These are phyloP conservation scores for Brachyptera risi DNA, from an alignment of 2,888 invertebrate species.

Conservation along the genomic window DNA sequence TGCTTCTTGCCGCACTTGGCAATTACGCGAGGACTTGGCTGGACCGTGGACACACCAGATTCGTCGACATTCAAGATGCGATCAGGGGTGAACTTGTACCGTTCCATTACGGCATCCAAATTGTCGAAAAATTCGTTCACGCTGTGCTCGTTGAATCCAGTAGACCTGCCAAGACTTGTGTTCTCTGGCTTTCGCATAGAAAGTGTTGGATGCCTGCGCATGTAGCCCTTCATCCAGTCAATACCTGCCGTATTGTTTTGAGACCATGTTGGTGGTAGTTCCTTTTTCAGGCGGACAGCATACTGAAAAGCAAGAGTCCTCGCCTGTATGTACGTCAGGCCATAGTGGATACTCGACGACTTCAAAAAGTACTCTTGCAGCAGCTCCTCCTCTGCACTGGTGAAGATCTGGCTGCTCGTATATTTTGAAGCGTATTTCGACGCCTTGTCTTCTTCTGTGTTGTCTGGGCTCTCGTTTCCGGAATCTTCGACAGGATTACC, in stretches of 20 bases:
- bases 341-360: not conserved
- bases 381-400: not conserved
- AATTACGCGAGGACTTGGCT: conserved; percentile 24
- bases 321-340: not conserved
- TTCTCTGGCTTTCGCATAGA: conserved; percentile 34
- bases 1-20: conserved; percentile 26
- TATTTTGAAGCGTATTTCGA: not conserved
- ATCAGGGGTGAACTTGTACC: conserved; percentile 13
- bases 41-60: conserved; percentile 28
- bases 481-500: not conserved
- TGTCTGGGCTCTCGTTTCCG: not conserved
- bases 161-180: conserved; percentile 32
- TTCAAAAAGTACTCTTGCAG: not conserved
- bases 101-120: conserved; percentile 18
- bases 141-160: conserved; percentile 23
- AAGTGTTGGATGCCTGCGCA: conserved; percentile 27
- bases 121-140: conserved; percentile 27
- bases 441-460: not conserved
- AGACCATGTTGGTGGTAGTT: conserved; percentile 20
- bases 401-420: not conserved
- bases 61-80: conserved; percentile 31
- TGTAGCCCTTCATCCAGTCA: conserved; percentile 31
- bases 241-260: conserved; percentile 28
- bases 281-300: not conserved
- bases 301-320: not conserved